Conservation (phyloP, 2,888 invertebrate genomes). For the Nebria brevicollis region DNA sequence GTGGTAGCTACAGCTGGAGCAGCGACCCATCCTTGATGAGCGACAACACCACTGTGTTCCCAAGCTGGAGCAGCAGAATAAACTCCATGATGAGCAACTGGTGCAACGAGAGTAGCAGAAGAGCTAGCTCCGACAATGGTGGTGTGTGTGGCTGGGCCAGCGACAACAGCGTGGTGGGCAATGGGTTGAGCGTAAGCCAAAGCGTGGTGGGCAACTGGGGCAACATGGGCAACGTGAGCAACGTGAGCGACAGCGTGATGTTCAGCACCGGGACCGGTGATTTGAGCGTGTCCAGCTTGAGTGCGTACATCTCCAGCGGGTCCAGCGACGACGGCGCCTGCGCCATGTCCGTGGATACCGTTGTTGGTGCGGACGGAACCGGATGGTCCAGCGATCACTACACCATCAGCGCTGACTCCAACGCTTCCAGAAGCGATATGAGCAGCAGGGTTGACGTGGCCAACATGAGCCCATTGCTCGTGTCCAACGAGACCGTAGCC, state of each 20-base stretch:
- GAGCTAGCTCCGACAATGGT: too few relatives aligned
- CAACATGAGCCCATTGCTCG: conserved; percentile 7
- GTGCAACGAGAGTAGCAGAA: too few relatives aligned
- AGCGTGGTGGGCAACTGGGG: conserved; percentile 51
- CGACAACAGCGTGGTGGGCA: neutral
- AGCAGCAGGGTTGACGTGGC: neutral
- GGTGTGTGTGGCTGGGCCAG: conserved; percentile 14
- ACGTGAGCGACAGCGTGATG: conserved; percentile 18
- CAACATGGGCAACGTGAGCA: conserved; percentile 52
- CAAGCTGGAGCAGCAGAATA: too few relatives aligned
- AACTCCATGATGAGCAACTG: too few relatives aligned
- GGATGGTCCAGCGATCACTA: conserved; percentile 49
- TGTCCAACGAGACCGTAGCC: neutral
- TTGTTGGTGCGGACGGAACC: conserved; percentile 44
- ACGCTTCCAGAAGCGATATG: conserved; percentile 30
- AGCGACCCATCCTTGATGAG: conserved; percentile 4
- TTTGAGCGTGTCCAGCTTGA: conserved; percentile 26
- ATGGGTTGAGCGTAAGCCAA: neutral
- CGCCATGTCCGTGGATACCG: conserved; percentile 32
- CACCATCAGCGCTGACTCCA: conserved; percentile 43
- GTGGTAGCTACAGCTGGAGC: neutral
- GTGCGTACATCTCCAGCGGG: conserved; percentile 37
- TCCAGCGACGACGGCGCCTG: conserved; percentile 22
- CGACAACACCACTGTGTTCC: neutral
- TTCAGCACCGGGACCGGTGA: conserved; percentile 28